A percentile compares a stretch with the other conserved stretches of the same genome.
Conservation (phyloP, 2,113 vertebrate genomes). For the Myiozetetes cayanensis region DNA sequence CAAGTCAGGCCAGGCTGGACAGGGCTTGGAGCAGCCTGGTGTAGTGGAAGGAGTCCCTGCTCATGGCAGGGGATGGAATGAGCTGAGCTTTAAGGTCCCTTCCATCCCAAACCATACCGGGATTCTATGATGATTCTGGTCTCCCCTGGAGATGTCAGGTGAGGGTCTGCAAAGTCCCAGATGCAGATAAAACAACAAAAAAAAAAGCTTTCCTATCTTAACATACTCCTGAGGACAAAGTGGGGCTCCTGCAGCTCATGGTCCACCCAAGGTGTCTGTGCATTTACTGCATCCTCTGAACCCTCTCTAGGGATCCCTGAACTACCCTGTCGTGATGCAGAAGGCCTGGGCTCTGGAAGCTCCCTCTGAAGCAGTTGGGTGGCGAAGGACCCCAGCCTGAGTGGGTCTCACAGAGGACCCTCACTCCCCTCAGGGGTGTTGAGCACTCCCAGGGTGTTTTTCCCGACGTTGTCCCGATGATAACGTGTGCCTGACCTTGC, state of each 20-base stretch:
- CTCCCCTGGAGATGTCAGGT: neutral
- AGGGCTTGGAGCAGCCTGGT: neutral
- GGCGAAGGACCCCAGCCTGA: accelerated
- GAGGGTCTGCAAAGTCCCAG: neutral
- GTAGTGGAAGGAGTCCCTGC: neutral
- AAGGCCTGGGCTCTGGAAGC: neutral
- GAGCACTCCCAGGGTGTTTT: accelerated
- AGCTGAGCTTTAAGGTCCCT: neutral
- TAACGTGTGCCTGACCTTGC: accelerated
- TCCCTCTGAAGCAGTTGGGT: accelerated
- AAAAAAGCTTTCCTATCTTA: no score
- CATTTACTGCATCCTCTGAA: neutral
- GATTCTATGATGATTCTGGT: neutral
- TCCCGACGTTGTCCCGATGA: accelerated
- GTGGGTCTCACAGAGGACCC: accelerated
- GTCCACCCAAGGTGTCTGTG: accelerated
- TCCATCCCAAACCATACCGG: neutral
- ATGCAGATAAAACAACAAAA: accelerated
- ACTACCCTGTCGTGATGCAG: accelerated
- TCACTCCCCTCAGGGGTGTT: accelerated
- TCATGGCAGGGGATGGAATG: neutral
- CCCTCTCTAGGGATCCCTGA: accelerated
- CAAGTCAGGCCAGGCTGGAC: neutral
- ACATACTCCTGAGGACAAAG: accelerated
- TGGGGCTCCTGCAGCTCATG: neutral